These are phyloP conservation scores for Eulemur mongoz DNA, from an alignment of 2,797 vertebrate genomes.

Conservation along the genomic window DNA sequence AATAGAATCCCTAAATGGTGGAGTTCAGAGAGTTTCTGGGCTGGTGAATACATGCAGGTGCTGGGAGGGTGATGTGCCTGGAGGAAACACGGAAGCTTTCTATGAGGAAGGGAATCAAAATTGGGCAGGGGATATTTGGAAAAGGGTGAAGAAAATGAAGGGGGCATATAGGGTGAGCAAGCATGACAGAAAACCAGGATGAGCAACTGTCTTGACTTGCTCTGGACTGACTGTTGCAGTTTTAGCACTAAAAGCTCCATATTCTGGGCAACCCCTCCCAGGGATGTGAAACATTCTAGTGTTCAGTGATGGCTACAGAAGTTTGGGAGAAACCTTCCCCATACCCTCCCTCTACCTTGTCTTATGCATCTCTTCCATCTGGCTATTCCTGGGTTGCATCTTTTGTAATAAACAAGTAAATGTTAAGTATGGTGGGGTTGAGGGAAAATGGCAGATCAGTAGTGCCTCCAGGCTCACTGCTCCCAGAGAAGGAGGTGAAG, in stretches of 20 bases:
- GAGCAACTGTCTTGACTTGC: not conserved
- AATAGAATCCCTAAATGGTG: not conserved
- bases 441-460: too few relatives aligned
- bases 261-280: not conserved
- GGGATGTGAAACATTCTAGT: not conserved
- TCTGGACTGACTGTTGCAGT: not conserved
- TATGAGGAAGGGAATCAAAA: too few relatives aligned
- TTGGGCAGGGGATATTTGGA: not conserved
- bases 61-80: too few relatives aligned
- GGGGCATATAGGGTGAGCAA: not conserved
- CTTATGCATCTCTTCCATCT: too few relatives aligned
- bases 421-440: too few relatives aligned
- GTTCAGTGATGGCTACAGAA: not conserved
- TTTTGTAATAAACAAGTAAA: too few relatives aligned
- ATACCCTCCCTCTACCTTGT: too few relatives aligned
- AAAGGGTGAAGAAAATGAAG: not conserved
- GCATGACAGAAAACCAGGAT: not conserved
- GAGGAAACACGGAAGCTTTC: too few relatives aligned
- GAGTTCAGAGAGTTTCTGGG: not conserved
- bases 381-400: too few relatives aligned
- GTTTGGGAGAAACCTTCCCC: not conserved
- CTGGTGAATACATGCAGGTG: too few relatives aligned
- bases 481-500: too few relatives aligned
- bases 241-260: not conserved
- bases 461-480: too few relatives aligned